Evolutionary conservation across 2,113 vertebrate genomes (phyloP).

Genomic region (Phrynosoma blainvillii): DNA sequence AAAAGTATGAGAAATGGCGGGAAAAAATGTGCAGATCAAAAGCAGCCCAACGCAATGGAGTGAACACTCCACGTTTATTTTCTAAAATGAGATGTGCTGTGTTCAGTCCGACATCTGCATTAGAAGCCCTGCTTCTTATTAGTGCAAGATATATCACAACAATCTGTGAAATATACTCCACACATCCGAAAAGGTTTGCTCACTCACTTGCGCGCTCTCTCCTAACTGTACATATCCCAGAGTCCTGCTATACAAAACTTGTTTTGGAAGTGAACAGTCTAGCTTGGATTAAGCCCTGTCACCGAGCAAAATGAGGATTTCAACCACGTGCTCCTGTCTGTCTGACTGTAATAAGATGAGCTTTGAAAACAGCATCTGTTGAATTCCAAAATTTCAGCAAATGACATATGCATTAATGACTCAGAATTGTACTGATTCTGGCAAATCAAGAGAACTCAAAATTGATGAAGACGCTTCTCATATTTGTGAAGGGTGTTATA

Average conservation of each 20-base stretch:
- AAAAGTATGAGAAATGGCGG: neutral
- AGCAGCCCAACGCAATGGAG: neutral
- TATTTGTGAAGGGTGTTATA: neutral
- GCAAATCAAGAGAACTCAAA: neutral
- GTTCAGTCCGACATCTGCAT: neutral
- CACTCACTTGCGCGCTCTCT: neutral
- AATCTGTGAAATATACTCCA: neutral
- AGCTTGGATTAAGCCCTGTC: neutral
- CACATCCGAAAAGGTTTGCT: neutral
- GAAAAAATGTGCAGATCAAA: neutral
- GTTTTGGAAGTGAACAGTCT: neutral
- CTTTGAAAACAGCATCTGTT: neutral
- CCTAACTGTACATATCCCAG: neutral
- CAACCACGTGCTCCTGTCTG: neutral
- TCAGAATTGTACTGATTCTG: neutral
- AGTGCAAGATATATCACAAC: neutral
- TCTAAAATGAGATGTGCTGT: neutral
- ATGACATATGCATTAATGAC: neutral
- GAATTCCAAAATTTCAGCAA: constrained; percentile 3
- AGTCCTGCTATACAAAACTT: neutral
- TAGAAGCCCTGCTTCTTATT: neutral
- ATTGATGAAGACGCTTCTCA: neutral
- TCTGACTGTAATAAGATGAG: neutral
- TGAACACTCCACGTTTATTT: neutral
- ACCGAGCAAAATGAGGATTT: neutral